These are phyloP conservation scores for Iselma pallidipennis DNA, from an alignment of 2,888 invertebrate genomes.

Conservation along the genomic window DNA sequence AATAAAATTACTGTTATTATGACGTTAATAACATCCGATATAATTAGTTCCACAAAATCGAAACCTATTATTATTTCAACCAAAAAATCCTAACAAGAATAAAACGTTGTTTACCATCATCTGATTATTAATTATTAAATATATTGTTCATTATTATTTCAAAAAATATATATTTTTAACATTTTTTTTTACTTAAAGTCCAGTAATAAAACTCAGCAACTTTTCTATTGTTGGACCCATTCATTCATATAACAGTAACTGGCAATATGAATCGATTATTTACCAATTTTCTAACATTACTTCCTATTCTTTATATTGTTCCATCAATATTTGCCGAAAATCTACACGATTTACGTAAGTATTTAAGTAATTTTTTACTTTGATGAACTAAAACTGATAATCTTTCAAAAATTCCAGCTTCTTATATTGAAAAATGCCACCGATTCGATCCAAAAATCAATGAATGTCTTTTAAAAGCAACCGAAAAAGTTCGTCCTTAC, in stretches of 20 bases:
- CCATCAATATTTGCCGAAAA: not conserved
- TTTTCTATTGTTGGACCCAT: not conserved
- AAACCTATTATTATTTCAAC: not conserved
- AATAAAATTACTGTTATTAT: too few relatives aligned
- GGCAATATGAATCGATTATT: too few relatives aligned
- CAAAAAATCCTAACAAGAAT: too few relatives aligned
- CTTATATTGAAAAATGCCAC: conserved; percentile 37
- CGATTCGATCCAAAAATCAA: conserved; percentile 41
- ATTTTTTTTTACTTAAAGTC: too few relatives aligned
- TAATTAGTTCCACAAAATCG: not conserved
- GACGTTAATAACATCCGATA: too few relatives aligned
- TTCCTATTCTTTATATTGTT: not conserved
- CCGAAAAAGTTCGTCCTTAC: conserved; percentile 37
- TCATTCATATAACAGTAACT: too few relatives aligned
- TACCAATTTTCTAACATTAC: too few relatives aligned
- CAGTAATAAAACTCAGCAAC: not conserved
- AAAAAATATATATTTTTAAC: too few relatives aligned
- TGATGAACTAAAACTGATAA: not conserved
- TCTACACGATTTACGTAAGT: conserved; percentile 1
- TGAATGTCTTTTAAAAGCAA: conserved; percentile 40
- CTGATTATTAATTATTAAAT: too few relatives aligned
- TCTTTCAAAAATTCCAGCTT: not conserved
- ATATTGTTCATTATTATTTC: too few relatives aligned
- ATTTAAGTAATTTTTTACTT: not conserved
- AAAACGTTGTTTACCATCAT: too few relatives aligned